Evolutionary conservation across 2,888 invertebrate genomes (phyloP).

Genomic region (Amorpha juglandis): DNA sequence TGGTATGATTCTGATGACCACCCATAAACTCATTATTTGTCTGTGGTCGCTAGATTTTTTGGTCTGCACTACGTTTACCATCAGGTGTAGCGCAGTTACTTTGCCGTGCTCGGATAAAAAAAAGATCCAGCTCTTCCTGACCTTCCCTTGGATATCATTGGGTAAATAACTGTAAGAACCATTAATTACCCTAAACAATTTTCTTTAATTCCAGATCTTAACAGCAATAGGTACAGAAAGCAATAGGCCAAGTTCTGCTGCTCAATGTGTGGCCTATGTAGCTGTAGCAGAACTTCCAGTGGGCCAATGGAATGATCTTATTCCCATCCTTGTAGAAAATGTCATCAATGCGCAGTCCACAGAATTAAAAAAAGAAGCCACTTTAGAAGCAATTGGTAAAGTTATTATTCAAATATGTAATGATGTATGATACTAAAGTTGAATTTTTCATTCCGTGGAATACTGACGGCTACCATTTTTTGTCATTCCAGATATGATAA

Average conservation of each 20-base stretch:
- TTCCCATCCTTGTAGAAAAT: conserved; percentile 93
- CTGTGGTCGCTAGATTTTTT: too few species aligned
- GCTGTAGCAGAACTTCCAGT: conserved; percentile 98
- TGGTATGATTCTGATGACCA: too few species aligned
- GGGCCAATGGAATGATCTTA: conserved; percentile 96
- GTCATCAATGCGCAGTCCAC: conserved; percentile 93
- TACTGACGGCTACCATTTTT: too few species aligned
- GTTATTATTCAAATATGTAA: neutral
- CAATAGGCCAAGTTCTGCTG: conserved; percentile 97
- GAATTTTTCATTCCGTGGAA: neutral
- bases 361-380: conserved; percentile 98
- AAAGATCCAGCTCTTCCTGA: too few species aligned
- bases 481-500: too few species aligned
- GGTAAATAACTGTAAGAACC: too few species aligned
- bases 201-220: conserved; percentile 87
- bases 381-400: conserved; percentile 97
- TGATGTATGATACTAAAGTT: neutral
- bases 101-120: too few species aligned
- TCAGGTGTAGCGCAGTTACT: too few species aligned
- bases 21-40: too few species aligned
- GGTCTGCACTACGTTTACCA: too few species aligned
- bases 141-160: too few species aligned
- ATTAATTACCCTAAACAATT: neutral
- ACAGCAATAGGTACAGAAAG: conserved; percentile 98
- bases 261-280: conserved; percentile 99